phyloP scores from a whole-genome alignment of 2,797 vertebrate genomes.

The Eidolon dupreanum region DNA sequence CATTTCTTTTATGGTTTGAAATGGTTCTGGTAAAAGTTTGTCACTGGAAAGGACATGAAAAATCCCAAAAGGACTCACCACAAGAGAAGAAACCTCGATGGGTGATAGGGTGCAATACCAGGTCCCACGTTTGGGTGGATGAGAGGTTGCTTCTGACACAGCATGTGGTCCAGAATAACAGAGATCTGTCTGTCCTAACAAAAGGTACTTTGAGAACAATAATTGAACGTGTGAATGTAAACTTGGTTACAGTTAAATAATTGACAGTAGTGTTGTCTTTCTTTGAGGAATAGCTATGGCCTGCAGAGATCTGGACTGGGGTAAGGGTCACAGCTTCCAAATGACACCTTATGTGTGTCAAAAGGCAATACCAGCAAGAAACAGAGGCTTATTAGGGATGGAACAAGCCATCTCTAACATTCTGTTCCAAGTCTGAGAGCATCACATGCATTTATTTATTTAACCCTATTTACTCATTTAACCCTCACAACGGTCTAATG shows the following conservation, averaged over 20 bases:
- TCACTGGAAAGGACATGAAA: neutral
- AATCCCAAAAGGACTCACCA: neutral
- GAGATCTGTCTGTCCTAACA: neutral
- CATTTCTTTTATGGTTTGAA: conserved; percentile 8
- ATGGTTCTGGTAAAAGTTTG: neutral
- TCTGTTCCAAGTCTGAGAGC: neutral
- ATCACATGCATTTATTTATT: neutral
- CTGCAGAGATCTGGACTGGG: neutral
- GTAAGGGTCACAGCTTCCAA: neutral
- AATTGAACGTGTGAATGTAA: neutral
- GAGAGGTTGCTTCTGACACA: neutral
- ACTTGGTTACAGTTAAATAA: neutral
- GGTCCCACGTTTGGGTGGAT: neutral
- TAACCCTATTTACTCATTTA: neutral
- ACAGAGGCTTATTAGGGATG: neutral
- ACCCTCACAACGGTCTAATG: neutral
- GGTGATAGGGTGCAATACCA: neutral
- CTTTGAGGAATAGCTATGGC: neutral
- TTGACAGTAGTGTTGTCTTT: neutral
- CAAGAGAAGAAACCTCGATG: neutral
- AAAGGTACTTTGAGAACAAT: neutral
- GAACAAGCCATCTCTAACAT: neutral
- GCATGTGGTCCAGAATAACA: neutral
- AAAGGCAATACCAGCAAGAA: neutral
- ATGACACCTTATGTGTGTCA: neutral